phyloP scores from a whole-genome alignment of 2,113 vertebrate genomes.

The Gymnarchus niloticus region DNA sequence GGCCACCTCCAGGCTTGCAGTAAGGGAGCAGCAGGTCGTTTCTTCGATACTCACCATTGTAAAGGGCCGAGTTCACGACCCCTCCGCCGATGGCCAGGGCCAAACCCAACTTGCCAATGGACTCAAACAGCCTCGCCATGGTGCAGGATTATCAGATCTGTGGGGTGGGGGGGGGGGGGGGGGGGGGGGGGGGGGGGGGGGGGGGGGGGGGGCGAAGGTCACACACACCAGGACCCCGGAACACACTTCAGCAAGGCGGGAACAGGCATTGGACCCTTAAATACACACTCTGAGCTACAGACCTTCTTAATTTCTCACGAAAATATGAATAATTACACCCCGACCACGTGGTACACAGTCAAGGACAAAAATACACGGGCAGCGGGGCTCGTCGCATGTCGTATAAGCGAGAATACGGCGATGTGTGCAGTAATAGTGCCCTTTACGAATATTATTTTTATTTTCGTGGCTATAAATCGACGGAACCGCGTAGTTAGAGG shows the following conservation, averaged over 20 bases:
- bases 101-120: conserved; percentile 87
- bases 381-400: not conserved
- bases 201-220: too few relatives aligned
- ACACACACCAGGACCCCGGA: not conserved
- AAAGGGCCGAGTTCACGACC: conserved; percentile 89
- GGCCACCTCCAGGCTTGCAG: not conserved
- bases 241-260: not conserved
- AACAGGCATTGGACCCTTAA: too few relatives aligned
- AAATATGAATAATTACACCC: not conserved
- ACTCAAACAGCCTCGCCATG: conserved; percentile 84
- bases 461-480: too few relatives aligned
- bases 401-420: not conserved
- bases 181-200: too few relatives aligned
- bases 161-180: not conserved
- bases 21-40: not conserved
- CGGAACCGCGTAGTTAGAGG: too few relatives aligned
- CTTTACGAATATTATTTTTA: too few relatives aligned
- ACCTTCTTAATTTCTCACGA: too few relatives aligned
- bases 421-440: too few relatives aligned
- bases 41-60: conserved; percentile 73
- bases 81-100: conserved; percentile 82
- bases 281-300: too few relatives aligned
- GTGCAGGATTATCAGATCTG: conserved; percentile 6
- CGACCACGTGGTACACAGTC: not conserved
- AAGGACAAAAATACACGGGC: not conserved